Conservation (phyloP, 2,797 vertebrate species). For the Onychomys arenicola region DNA sequence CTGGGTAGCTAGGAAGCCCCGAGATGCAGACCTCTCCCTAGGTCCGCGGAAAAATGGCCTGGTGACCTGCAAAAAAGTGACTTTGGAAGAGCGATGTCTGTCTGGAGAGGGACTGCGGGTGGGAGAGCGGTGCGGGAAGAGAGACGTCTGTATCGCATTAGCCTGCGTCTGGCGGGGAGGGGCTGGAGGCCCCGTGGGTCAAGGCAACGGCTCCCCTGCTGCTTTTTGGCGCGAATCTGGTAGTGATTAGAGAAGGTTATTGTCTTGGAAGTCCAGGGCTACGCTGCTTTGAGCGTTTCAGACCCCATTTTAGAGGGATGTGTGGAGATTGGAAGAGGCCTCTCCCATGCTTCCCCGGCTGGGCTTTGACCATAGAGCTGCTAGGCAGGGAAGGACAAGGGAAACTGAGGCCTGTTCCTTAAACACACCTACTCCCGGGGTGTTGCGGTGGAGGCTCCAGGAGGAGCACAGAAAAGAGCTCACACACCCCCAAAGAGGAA, state of each 20-base stretch:
- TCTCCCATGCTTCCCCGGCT: not conserved
- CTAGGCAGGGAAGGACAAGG: not conserved
- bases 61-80: conserved; percentile 50
- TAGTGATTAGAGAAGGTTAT: conserved; percentile 48
- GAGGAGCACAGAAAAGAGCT: not conserved
- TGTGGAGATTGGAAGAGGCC: not conserved
- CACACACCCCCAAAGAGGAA: not conserved
- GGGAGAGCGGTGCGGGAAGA: rapidly evolving
- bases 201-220: not conserved
- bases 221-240: not conserved
- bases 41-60: not conserved
- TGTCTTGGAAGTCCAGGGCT: not conserved
- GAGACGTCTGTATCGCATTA: not conserved
- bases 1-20: conserved; percentile 22
- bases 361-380: not conserved
- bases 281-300: not conserved
- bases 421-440: rapidly evolving
- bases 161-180: not conserved
- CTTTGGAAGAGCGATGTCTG: conserved; percentile 30
- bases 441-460: not conserved
- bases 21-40: not conserved
- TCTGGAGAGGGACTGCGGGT: not conserved
- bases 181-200: not conserved
- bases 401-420: not conserved
- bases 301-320: not conserved